Conservation (phyloP, 2,797 vertebrate genomes). For the Lemur catta region DNA sequence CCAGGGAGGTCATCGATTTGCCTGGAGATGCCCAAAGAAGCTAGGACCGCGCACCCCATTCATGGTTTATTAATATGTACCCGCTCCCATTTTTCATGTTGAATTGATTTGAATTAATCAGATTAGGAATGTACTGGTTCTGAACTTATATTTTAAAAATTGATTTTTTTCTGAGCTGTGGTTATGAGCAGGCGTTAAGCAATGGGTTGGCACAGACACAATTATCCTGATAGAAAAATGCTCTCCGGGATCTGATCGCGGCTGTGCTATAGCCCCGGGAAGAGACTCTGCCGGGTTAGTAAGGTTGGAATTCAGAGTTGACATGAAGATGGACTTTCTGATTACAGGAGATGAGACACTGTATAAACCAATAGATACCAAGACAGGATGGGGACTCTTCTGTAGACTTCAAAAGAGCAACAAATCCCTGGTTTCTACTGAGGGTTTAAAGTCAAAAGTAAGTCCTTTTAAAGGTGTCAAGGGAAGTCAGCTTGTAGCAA, state of each 20-base stretch:
- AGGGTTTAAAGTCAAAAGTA: background rate
- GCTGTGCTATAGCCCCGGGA: background rate
- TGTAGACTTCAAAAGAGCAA: slow-evolving; percentile 2
- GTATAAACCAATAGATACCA: background rate
- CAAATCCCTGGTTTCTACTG: background rate
- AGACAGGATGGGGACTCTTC: background rate
- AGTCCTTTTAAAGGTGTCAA: slow-evolving; percentile 3
- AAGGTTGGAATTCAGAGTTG: background rate
- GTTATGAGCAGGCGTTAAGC: background rate
- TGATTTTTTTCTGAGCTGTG: background rate
- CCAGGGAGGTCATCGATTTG: background rate
- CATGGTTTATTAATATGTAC: background rate
- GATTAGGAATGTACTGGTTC: background rate
- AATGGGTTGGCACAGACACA: background rate
- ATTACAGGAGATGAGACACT: background rate
- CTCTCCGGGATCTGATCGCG: background rate
- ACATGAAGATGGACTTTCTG: background rate
- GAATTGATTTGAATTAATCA: background rate
- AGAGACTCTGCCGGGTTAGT: background rate
- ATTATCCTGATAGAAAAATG: background rate
- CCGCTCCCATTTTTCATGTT: background rate
- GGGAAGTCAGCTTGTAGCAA: background rate
- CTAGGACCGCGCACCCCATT: background rate
- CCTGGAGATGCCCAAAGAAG: background rate
- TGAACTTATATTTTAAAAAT: background rate